Evolutionary conservation across 2,797 vertebrate genomes (phyloP).

Genomic region (Jordanella pulchra): DNA sequence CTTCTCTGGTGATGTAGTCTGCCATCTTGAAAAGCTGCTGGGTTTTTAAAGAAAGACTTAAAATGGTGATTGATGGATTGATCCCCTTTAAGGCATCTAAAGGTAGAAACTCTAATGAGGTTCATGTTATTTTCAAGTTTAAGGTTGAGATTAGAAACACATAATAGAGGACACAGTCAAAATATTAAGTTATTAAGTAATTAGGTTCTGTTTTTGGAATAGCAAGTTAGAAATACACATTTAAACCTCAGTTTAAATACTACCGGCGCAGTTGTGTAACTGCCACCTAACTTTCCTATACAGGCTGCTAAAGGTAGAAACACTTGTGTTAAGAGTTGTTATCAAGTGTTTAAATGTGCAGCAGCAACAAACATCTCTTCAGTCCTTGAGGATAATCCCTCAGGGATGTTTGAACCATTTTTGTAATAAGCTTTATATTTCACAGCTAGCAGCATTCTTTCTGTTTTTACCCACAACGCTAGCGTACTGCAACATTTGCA

Average conservation of each 20-base stretch:
- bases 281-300: neutral
- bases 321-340: neutral
- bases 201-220: neutral
- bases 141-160: neutral
- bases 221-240: neutral
- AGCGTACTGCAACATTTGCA: slow-evolving; percentile 33
- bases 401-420: neutral
- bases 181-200: too few species aligned
- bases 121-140: neutral
- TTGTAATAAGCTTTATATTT: slow-evolving; percentile 1
- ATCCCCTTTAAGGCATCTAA: slow-evolving; percentile 10
- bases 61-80: slow-evolving; percentile 12
- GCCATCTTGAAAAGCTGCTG: slow-evolving; percentile 2
- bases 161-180: neutral
- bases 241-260: slow-evolving; percentile 11
- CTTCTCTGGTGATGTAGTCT: neutral
- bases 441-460: neutral
- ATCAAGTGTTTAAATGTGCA: neutral
- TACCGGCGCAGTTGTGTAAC: slow-evolving; percentile 12
- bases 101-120: slow-evolving; percentile 16
- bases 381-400: neutral
- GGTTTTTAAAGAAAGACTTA: slow-evolving; percentile 15
- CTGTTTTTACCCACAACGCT: neutral
- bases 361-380: slow-evolving; percentile 14
- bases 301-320: slow-evolving; percentile 7